Conservation (phyloP, 2,888 invertebrate genomes). For the Ischnus inquisitorius region DNA sequence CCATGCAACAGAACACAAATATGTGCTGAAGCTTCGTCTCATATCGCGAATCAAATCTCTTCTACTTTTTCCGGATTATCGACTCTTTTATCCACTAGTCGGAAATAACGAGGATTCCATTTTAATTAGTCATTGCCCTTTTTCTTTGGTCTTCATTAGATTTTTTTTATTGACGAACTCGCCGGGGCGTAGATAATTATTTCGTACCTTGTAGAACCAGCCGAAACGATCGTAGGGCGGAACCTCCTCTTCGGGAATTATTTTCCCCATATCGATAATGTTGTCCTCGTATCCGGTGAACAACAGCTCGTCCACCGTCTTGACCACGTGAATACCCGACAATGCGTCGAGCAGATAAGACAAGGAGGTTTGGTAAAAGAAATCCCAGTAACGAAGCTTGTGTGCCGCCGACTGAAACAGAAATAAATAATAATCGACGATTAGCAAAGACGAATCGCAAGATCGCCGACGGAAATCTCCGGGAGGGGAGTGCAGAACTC, state of each 20-base stretch:
- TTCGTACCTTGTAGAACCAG: constrained; percentile 91
- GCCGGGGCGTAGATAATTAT: no score
- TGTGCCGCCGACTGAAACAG: constrained; percentile 87
- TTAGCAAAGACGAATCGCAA: not conserved
- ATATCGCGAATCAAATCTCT: not conserved
- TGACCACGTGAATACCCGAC: constrained; percentile 87
- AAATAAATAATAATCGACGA: constrained; percentile 32
- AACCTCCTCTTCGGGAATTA: constrained; percentile 85
- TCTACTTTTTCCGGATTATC: not conserved
- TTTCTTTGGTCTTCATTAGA: not conserved
- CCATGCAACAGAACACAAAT: not conserved
- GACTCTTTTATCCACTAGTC: not conserved
- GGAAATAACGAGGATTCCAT: no score
- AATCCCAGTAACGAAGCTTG: constrained; percentile 88
- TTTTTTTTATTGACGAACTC: not conserved
- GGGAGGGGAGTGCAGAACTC: not conserved
- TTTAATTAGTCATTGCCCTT: constrained; percentile 1
- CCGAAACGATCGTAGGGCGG: constrained; percentile 92
- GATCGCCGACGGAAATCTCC: not conserved
- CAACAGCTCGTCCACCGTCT: constrained; percentile 89
- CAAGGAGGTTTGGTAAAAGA: constrained; percentile 87
- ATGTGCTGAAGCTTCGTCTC: not conserved
- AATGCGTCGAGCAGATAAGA: constrained; percentile 88
- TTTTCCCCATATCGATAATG: constrained; percentile 89
- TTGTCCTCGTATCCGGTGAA: constrained; percentile 94